Conservation (phyloP, 2,797 vertebrate genomes). For the Erithacus rubecula region DNA sequence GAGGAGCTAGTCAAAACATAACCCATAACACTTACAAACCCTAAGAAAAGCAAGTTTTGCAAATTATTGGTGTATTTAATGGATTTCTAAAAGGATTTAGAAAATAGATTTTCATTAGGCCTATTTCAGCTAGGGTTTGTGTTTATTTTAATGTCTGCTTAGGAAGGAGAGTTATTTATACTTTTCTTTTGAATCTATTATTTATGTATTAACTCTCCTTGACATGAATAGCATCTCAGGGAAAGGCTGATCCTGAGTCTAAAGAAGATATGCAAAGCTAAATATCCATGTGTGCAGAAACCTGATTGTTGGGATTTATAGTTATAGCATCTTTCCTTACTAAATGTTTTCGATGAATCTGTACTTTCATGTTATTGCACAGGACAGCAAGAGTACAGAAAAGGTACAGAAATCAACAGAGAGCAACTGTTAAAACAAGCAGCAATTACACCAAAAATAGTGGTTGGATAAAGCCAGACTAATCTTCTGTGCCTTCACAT, state of each 20-base stretch:
- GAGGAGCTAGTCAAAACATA: too few species aligned
- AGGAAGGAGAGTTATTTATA: neutral
- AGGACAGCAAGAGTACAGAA: neutral
- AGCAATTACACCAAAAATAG: neutral
- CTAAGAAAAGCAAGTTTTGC: neutral
- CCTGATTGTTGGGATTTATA: neutral
- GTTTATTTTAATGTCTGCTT: neutral
- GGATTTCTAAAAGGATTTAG: constrained; percentile 16
- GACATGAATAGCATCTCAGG: neutral
- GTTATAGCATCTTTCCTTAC: neutral
- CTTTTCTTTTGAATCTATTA: neutral
- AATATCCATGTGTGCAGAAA: neutral
- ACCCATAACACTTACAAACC: neutral
- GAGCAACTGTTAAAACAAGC: neutral
- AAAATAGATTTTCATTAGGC: constrained; percentile 12
- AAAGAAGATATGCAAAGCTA: neutral
- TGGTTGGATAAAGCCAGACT: neutral
- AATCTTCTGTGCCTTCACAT: neutral
- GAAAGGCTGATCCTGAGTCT: neutral
- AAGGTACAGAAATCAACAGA: neutral
- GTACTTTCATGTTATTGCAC: neutral
- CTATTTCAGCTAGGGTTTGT: neutral
- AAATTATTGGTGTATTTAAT: neutral
- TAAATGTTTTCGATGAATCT: neutral
- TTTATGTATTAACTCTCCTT: neutral